Percentiles rank a stretch among this genome's conserved stretches.
These are phyloP conservation scores for Ammospiza nelsoni DNA, from an alignment of 2,113 vertebrate genomes.

Conservation along the genomic window DNA sequence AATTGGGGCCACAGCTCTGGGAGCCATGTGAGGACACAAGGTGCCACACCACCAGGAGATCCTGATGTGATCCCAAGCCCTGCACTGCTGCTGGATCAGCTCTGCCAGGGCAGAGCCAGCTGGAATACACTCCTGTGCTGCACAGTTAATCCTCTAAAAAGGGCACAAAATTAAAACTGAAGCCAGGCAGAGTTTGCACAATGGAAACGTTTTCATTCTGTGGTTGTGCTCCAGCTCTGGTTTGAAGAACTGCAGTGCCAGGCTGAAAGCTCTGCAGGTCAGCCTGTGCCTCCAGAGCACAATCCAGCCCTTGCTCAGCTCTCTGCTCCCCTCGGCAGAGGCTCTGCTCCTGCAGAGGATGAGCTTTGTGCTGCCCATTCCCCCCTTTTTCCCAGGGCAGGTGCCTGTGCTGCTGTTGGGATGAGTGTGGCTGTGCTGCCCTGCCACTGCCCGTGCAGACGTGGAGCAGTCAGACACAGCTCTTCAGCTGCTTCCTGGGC, in stretches of 20 bases:
- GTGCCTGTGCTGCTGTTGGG: neutral
- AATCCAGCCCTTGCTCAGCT: neutral
- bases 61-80: neutral
- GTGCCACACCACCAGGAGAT: accelerated
- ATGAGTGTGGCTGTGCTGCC: neutral
- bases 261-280: neutral
- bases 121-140: neutral
- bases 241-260: neutral
- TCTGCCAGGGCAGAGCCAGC: conserved; percentile 27
- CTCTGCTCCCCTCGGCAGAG: neutral
- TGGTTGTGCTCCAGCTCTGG: neutral
- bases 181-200: neutral
- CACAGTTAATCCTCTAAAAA: conserved; percentile 18
- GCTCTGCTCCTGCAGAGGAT: neutral
- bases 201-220: neutral
- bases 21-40: neutral
- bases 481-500: neutral
- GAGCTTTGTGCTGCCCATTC: neutral
- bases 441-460: neutral
- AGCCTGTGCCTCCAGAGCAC: neutral
- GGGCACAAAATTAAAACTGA: conserved; percentile 4
- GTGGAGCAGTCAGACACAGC: neutral
- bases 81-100: neutral
- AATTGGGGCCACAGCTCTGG: neutral
- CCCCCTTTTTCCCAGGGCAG: accelerated